A percentile compares a stretch with the other conserved stretches of the same genome.
Evolutionary conservation across 2,797 vertebrate genomes (phyloP).

Genomic region (Cuniculus paca): DNA sequence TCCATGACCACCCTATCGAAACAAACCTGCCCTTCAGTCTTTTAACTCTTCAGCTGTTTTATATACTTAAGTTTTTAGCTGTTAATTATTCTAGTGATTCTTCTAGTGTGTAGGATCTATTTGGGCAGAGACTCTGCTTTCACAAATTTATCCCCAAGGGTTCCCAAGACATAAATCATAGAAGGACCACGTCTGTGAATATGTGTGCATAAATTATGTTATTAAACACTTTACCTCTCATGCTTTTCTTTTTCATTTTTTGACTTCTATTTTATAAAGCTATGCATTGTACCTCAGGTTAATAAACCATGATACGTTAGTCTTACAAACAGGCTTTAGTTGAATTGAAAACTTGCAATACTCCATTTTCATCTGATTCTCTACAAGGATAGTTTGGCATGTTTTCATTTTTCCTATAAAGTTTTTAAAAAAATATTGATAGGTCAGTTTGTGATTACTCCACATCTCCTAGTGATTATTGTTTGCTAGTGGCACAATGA

Average conservation of each 20-base stretch:
- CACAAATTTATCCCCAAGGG: background rate
- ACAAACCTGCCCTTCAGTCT: background rate
- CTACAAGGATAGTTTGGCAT: background rate
- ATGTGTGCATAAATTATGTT: background rate
- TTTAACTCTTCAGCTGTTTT: background rate
- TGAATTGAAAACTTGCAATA: conserved; percentile 27
- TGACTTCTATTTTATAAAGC: background rate
- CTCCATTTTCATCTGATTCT: background rate
- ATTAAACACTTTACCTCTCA: background rate
- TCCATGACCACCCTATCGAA: background rate
- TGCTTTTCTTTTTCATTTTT: background rate
- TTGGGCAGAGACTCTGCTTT: background rate
- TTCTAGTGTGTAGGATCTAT: background rate
- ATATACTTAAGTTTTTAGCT: background rate
- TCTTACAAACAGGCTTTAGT: background rate
- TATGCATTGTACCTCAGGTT: background rate
- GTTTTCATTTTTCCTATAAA: background rate
- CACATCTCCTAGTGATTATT: background rate
- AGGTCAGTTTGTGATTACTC: background rate
- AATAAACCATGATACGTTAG: background rate
- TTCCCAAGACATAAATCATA: background rate
- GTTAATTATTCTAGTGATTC: background rate
- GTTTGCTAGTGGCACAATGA: background rate
- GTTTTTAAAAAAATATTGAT: background rate
- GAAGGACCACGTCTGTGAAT: background rate